A percentile compares a stretch with the other conserved stretches of the same genome.
Conservation (phyloP, 2,888 invertebrate species). For the Cyaniris semiargus region DNA sequence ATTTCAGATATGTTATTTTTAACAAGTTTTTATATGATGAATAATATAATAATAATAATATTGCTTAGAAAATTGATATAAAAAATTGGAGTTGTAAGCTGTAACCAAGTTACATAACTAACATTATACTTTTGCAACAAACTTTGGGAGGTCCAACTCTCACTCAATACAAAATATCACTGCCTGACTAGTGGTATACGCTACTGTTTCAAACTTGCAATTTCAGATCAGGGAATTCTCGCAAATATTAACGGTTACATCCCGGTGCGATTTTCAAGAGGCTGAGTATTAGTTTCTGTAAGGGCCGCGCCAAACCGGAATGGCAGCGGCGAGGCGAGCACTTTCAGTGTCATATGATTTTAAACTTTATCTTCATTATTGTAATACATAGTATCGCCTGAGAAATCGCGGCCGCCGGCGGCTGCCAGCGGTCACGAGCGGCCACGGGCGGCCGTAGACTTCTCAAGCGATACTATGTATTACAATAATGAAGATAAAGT, state of each 20-base stretch:
- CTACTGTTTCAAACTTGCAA: constrained; percentile 24
- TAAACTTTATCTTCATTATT: too few species aligned
- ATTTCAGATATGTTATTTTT: too few species aligned
- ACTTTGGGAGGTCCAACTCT: constrained; percentile 11
- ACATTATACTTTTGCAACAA: constrained; percentile 28
- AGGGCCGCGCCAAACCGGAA: too few species aligned
- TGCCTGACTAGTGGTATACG: constrained; percentile 40
- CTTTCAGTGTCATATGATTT: too few species aligned
- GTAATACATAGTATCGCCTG: too few species aligned
- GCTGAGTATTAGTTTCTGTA: too few species aligned
- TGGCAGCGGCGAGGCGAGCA: too few species aligned
- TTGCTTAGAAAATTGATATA: background rate
- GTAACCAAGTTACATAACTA: background rate
- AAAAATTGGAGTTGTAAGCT: background rate
- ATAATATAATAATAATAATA: background rate
- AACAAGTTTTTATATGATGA: background rate
- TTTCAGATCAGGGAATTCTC: constrained; percentile 27
- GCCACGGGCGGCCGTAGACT: too few species aligned
- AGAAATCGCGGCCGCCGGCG: too few species aligned
- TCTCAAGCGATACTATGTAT: too few species aligned
- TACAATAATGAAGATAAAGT: too few species aligned
- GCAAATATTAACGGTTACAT: background rate
- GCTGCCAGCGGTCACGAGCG: too few species aligned
- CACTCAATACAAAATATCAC: constrained; percentile 37
- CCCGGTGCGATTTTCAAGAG: background rate